A percentile compares a stretch with the other conserved stretches of the same genome.
Conservation (phyloP, 2,113 vertebrate species). For the Gallinago jamesoni region DNA sequence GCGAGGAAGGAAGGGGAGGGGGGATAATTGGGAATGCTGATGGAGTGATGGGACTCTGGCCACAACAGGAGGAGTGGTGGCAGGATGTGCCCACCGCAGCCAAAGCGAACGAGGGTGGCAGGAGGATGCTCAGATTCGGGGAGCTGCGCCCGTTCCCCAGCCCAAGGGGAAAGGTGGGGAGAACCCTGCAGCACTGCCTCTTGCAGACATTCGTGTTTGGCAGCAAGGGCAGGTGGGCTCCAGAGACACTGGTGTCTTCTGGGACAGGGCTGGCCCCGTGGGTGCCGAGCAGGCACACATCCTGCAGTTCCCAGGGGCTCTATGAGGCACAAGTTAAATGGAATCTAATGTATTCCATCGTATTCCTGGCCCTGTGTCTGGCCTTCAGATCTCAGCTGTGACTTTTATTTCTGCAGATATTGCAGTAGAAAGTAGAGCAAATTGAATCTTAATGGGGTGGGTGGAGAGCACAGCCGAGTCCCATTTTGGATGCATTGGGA, state of each 20-base stretch:
- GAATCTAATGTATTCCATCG: neutral
- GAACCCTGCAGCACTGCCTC: neutral
- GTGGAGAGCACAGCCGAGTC: neutral
- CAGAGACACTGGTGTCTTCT: neutral
- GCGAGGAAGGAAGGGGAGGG: neutral
- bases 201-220: neutral
- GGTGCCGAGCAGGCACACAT: neutral
- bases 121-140: neutral
- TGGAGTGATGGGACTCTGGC: neutral
- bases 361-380: neutral
- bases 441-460: neutral
- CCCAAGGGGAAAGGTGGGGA: rapidly evolving
- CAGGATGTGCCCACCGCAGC: neutral
- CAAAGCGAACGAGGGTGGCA: rapidly evolving
- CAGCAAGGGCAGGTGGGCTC: neutral
- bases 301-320: neutral
- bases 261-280: neutral
- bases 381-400: neutral
- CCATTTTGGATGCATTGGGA: neutral
- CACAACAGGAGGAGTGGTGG: neutral
- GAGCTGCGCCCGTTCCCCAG: neutral
- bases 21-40: neutral
- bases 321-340: neutral
- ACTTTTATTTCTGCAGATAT: constrained; percentile 4
- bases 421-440: neutral